Evolutionary conservation across 2,888 invertebrate species (phyloP).

Genomic region (Stenodema calcarata): DNA sequence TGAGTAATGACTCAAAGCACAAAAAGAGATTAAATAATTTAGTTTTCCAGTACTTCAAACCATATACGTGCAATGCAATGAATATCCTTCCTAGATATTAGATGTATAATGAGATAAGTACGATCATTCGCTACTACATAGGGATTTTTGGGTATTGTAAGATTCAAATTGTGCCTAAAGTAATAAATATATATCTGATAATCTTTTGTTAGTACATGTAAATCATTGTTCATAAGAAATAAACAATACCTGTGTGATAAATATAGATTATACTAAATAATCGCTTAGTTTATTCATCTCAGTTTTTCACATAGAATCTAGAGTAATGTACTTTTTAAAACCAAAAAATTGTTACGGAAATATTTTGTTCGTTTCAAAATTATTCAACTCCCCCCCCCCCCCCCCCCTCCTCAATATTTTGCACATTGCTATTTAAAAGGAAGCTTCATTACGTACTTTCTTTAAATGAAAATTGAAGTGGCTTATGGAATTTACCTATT

Average conservation of each 20-base stretch:
- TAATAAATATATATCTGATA: constrained; percentile 42
- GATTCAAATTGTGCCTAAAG: constrained; percentile 49
- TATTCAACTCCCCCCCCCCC: neutral
- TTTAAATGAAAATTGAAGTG: neutral
- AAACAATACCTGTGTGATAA: constrained; percentile 48
- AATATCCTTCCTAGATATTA: constrained; percentile 38
- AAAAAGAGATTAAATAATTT: constrained; percentile 34
- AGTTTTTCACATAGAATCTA: constrained; percentile 36
- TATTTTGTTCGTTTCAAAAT: neutral
- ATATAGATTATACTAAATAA: constrained; percentile 36
- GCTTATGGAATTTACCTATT: neutral
- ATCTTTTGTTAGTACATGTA: constrained; percentile 43
- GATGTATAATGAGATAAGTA: constrained; percentile 28
- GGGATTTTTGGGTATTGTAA: constrained; percentile 44
- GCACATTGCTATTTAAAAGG: neutral
- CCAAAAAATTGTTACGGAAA: neutral
- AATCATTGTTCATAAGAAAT: constrained; percentile 46
- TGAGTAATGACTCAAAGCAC: constrained; percentile 33
- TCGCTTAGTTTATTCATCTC: constrained; percentile 45
- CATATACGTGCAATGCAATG: constrained; percentile 40
- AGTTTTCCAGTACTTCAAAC: constrained; percentile 19
- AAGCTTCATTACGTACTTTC: neutral
- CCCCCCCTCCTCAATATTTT: neutral
- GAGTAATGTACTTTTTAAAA: constrained; percentile 22
- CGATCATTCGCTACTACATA: constrained; percentile 32